A percentile compares a stretch with the other conserved stretches of the same genome.
phyloP scores from a whole-genome alignment of 2,888 invertebrate genomes.

The Dexiosoma caninum region DNA sequence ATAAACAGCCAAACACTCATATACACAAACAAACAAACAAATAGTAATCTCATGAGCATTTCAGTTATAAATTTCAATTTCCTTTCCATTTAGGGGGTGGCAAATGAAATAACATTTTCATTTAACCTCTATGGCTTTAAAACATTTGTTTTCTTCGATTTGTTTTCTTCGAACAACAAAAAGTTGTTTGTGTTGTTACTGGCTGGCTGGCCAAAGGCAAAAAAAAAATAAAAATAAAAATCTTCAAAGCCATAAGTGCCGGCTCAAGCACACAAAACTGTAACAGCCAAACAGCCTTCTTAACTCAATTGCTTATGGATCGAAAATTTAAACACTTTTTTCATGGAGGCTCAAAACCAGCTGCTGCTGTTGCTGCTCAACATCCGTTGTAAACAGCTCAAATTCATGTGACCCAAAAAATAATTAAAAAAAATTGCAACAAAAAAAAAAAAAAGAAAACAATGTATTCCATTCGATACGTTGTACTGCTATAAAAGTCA shows the following conservation, averaged over 20 bases:
- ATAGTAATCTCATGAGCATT: slow-evolving; percentile 53
- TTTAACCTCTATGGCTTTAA: slow-evolving; percentile 64
- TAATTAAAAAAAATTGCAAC: too few species aligned
- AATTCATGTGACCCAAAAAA: slow-evolving; percentile 57
- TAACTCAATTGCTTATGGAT: slow-evolving; percentile 46
- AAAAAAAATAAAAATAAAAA: not conserved
- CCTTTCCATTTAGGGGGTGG: slow-evolving; percentile 65
- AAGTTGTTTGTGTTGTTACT: slow-evolving; percentile 7
- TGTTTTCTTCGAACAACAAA: not conserved
- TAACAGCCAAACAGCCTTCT: not conserved
- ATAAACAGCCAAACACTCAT: not conserved
- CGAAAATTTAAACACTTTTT: slow-evolving; percentile 7
- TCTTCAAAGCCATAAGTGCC: not conserved
- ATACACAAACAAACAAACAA: not conserved
- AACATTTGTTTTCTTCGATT: slow-evolving; percentile 57
- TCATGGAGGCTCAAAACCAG: slow-evolving; percentile 6
- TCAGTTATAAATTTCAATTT: slow-evolving; percentile 67
- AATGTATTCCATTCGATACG: too few species aligned
- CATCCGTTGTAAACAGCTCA: slow-evolving; percentile 59
- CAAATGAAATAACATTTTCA: slow-evolving; percentile 68
- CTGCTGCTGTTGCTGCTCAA: slow-evolving; percentile 39
- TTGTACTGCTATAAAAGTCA: too few species aligned
- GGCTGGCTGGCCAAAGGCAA: not conserved
- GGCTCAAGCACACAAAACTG: not conserved
- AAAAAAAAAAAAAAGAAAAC: too few species aligned